Percentiles rank a stretch among this genome's conserved stretches.
Evolutionary conservation across 92 coral and sea anemone genomes (phyloP).

Genomic region (Parazoanthus swiftii): DNA sequence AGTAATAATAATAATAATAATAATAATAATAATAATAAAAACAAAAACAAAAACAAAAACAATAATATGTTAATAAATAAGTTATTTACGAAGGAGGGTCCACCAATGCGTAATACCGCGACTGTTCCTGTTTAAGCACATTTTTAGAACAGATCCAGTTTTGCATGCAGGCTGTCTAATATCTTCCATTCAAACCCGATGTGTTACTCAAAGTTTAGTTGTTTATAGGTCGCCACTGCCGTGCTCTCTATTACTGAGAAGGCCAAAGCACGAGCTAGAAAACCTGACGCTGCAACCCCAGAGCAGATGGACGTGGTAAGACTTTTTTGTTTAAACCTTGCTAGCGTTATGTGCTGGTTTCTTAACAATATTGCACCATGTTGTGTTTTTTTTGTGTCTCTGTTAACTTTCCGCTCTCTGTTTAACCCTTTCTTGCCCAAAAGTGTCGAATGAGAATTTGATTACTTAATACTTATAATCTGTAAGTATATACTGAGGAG

Average conservation of each 20-base stretch:
- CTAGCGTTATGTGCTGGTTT: background rate
- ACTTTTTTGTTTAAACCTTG: background rate
- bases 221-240: constrained; percentile 86
- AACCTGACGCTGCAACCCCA: constrained; percentile 68
- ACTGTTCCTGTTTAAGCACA: too few relatives aligned
- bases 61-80: too few relatives aligned
- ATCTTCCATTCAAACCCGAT: background rate
- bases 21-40: too few relatives aligned
- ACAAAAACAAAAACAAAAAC: too few relatives aligned
- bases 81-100: too few relatives aligned
- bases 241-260: constrained; percentile 94
- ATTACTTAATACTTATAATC: too few relatives aligned
- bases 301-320: constrained; percentile 99
- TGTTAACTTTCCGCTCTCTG: too few relatives aligned
- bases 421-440: too few relatives aligned
- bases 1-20: background rate
- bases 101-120: too few relatives aligned
- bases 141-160: too few relatives aligned
- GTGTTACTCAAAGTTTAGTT: background rate
- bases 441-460: too few relatives aligned
- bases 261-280: constrained; percentile 86
- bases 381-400: background rate
- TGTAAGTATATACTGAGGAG: too few relatives aligned
- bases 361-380: background rate
- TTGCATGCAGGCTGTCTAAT: background rate